Conservation (phyloP, 2,797 vertebrate genomes). For the Chrosomus eos region DNA sequence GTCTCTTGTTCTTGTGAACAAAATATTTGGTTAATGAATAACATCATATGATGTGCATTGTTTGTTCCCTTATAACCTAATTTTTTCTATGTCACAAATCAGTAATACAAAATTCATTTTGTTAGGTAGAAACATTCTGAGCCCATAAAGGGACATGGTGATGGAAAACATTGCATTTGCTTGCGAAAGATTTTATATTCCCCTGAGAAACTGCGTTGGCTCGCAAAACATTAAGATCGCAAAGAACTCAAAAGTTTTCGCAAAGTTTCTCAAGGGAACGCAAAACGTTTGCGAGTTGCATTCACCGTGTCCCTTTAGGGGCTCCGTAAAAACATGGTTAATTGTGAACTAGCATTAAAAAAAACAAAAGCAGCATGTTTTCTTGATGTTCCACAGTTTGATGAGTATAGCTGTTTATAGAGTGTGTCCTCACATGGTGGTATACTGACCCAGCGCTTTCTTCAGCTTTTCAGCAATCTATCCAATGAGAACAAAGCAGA, state of each 20-base stretch:
- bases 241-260: background rate
- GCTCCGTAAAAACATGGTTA: background rate
- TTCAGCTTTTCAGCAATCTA: constrained; percentile 91
- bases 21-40: constrained; percentile 33
- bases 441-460: constrained; percentile 84
- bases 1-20: background rate
- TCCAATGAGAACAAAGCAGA: constrained; percentile 43
- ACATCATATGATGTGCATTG: background rate
- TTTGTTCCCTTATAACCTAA: constrained; percentile 23
- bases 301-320: background rate
- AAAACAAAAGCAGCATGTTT: constrained; percentile 24
- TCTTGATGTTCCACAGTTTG: constrained; percentile 4
- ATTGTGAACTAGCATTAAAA: background rate
- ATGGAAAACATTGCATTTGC: background rate
- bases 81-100: background rate
- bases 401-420: background rate
- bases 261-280: background rate
- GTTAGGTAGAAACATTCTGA: background rate
- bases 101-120: background rate
- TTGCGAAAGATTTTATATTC: background rate
- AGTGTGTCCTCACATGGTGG: constrained; percentile 63
- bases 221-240: background rate
- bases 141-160: background rate
- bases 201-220: too few species aligned
- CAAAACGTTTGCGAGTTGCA: background rate